phyloP scores from a whole-genome alignment of 2,797 vertebrate species.

The Ataeniobius toweri region DNA sequence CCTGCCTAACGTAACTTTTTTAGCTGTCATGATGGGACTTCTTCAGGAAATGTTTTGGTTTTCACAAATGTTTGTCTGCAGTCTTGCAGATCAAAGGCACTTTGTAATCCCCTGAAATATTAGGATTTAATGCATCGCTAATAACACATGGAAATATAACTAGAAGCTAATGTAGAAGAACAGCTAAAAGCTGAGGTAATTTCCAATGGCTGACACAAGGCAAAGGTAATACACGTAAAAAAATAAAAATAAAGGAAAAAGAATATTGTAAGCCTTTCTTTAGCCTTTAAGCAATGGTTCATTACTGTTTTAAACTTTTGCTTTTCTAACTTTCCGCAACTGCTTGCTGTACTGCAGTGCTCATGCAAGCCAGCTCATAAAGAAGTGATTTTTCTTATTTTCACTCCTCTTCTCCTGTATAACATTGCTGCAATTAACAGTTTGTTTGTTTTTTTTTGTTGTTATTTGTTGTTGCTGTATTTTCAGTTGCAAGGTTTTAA shows the following conservation, averaged over 20 bases:
- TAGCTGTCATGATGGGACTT: conserved; percentile 24
- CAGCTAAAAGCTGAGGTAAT: not conserved
- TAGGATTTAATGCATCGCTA: not conserved
- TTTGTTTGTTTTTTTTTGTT: too few relatives aligned
- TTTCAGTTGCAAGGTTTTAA: too few relatives aligned
- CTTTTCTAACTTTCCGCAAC: not conserved
- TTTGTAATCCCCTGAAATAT: not conserved
- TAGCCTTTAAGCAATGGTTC: not conserved
- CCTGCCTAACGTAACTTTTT: conserved; percentile 4
- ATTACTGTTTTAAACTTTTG: not conserved
- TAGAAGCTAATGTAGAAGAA: not conserved
- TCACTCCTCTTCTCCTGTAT: not conserved
- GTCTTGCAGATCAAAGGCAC: not conserved
- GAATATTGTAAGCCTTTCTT: not conserved
- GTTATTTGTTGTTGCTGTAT: too few relatives aligned
- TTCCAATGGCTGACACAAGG: not conserved
- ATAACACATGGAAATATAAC: not conserved
- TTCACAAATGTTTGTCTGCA: not conserved
- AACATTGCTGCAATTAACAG: too few relatives aligned
- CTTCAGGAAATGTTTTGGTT: conserved; percentile 48
- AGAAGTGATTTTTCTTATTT: not conserved
- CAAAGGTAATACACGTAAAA: not conserved
- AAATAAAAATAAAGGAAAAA: not conserved
- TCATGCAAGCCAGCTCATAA: not conserved
- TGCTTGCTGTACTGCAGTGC: not conserved